A percentile compares a stretch with the other conserved stretches of the same genome.
Evolutionary conservation across 1,140 invertebrate genomes (phyloP).

Genomic region (Heliconius nattereri): DNA sequence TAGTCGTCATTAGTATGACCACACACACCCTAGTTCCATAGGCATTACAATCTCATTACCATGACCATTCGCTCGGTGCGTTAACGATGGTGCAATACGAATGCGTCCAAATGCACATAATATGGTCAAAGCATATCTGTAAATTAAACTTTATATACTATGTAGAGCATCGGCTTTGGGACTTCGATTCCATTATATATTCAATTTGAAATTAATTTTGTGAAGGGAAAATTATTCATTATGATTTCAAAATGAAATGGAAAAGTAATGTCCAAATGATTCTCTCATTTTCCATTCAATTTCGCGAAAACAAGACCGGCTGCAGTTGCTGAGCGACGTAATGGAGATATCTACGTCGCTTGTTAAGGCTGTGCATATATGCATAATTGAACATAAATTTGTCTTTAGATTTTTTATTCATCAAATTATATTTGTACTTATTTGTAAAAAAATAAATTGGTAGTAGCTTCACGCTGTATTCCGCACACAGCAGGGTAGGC

Average conservation of each 20-base stretch:
- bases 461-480: too few species aligned
- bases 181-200: constrained; percentile 12
- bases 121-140: constrained; percentile 28
- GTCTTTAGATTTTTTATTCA: not conserved
- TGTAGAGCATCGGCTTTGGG: not conserved
- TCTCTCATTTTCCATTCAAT: not conserved
- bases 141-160: constrained; percentile 16
- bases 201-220: constrained; percentile 15
- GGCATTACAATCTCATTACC: constrained; percentile 19
- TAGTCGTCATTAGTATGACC: not conserved
- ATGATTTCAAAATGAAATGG: constrained; percentile 12
- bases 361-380: not conserved
- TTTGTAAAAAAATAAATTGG: too few species aligned
- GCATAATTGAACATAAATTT: not conserved
- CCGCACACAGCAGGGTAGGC: too few species aligned
- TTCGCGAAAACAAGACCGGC: not conserved
- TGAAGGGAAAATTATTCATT: constrained; percentile 14
- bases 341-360: not conserved
- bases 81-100: constrained; percentile 26
- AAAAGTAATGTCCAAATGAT: not conserved
- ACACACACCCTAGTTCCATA: not conserved
- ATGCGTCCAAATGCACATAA: constrained; percentile 23
- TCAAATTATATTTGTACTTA: too few species aligned
- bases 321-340: not conserved
- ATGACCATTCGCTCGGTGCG: constrained; percentile 19